Evolutionary conservation across 2,888 invertebrate species (phyloP).

Genomic region (Conus canariensis): DNA sequence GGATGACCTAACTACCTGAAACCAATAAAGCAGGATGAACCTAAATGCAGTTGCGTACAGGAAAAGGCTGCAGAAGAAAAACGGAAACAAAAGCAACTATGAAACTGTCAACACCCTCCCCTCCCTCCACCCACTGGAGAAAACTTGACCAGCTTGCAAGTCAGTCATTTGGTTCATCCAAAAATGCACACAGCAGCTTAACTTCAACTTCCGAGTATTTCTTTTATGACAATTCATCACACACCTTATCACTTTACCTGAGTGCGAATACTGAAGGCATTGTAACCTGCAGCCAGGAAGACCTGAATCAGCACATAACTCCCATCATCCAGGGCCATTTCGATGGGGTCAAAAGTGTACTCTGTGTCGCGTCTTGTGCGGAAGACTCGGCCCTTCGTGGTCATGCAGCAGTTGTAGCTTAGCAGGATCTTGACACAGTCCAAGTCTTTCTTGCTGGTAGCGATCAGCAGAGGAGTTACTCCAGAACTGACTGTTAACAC

Average conservation of each 20-base stretch:
- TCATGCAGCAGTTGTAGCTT: constrained; percentile 58
- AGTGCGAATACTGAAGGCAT: not conserved
- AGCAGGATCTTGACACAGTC: constrained; percentile 57
- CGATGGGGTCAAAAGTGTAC: constrained; percentile 62
- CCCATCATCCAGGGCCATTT: constrained; percentile 63
- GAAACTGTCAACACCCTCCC: no score
- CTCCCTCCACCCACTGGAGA: no score
- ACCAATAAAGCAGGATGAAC: no score
- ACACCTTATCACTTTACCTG: constrained; percentile 3
- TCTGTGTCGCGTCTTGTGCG: constrained; percentile 55
- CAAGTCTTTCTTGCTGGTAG: constrained; percentile 62
- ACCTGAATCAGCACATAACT: constrained; percentile 60
- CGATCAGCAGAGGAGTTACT: constrained; percentile 62
- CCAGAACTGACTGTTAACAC: constrained; percentile 63
- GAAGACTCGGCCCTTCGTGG: constrained; percentile 57
- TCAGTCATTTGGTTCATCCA: no score
- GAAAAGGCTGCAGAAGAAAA: no score
- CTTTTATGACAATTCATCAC: no score
- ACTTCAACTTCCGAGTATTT: no score
- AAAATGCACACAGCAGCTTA: no score
- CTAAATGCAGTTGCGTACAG: no score
- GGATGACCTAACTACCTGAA: no score
- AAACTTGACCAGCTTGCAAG: no score
- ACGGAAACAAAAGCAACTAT: no score
- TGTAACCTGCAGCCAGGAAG: constrained; percentile 61